phyloP scores from a whole-genome alignment of 2,797 vertebrate species.

The Scolopax bukidnonensis region DNA sequence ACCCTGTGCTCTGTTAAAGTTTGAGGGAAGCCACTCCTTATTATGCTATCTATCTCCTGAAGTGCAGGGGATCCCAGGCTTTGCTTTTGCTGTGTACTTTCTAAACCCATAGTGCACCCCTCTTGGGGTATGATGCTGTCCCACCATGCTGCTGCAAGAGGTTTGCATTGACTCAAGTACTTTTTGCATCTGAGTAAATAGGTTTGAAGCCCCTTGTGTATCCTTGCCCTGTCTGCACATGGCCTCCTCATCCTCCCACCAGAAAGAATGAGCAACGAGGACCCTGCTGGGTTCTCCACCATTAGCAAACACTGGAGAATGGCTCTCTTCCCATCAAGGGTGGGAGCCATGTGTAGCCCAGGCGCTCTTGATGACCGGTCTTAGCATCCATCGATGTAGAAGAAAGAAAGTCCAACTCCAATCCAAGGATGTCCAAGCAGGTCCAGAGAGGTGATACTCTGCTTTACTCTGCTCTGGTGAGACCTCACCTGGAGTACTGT shows the following conservation, averaged over 20 bases:
- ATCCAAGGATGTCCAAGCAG: background rate
- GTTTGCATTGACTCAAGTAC: background rate
- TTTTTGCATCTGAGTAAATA: conserved; percentile 63
- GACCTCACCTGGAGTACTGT: too few species aligned
- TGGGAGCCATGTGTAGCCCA: background rate
- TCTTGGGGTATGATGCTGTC: background rate
- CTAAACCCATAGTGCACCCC: rapidly evolving
- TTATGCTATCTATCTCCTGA: background rate
- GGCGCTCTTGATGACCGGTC: rapidly evolving
- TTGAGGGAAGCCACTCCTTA: background rate
- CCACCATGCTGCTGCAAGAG: background rate
- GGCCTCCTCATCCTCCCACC: background rate
- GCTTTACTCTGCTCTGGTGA: too few species aligned
- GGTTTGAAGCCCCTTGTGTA: background rate
- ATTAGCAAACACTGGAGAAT: background rate
- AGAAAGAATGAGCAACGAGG: background rate
- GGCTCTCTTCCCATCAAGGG: background rate
- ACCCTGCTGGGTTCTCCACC: background rate
- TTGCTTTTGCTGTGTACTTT: background rate
- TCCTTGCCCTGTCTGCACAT: background rate
- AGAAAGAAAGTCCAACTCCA: background rate
- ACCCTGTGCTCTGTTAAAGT: background rate
- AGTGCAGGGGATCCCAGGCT: background rate
- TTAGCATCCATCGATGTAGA: background rate
- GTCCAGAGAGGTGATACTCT: too few species aligned